Evolutionary conservation across 2,797 vertebrate genomes (phyloP), one percentile per base, ranked within the genome.

Genomic region (Merluccius polli): DNA sequence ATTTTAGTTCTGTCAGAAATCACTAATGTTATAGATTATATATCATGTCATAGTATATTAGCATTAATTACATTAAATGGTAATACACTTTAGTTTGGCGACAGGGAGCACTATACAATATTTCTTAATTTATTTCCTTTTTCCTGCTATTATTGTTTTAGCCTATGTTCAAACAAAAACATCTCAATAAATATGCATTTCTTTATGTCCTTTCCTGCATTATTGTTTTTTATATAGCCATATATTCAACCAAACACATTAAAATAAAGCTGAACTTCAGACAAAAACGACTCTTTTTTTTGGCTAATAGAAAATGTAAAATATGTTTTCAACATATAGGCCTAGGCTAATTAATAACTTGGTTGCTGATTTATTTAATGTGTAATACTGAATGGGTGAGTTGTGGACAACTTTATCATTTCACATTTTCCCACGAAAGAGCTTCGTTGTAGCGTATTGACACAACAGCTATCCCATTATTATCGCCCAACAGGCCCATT

Each of bases 401-500:
- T 8, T 38, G 10, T 38, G 4, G 21, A 59, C 52, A 59, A 65
- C 24, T 65, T 27, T 21, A 24, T 63, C 52, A 10, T 24, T 27
- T n/a, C 4, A 65, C n/a, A 65, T 27, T 29, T 27, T 63, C 59
- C 59, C n/a, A 27, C 0, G 10, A 32, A 36, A 21, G 3, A 8
- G 2, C n/a, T 3, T 24, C 3, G 9, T 44, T 2, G 0, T 6
- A 32, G 0, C 8, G 12, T 41, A 15, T 41, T 29, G 21, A 18
- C 65, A 18, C 1, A 31, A 30, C 59, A 74, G 71, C 10, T 71
- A 32, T 31, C 1, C 29, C 44, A 71, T 9, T n/a, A 27, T 65
- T 5, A 27, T 13, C 24, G 27, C 5, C 44, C 73, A 72, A 13
- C 77, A 63, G 81, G 63, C 52, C 3, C 24, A 77, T 75, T 85